Evolutionary conservation across 2,888 invertebrate genomes (phyloP), one percentile per base, ranked within the genome.

Genomic region (Rhingia campestris): DNA sequence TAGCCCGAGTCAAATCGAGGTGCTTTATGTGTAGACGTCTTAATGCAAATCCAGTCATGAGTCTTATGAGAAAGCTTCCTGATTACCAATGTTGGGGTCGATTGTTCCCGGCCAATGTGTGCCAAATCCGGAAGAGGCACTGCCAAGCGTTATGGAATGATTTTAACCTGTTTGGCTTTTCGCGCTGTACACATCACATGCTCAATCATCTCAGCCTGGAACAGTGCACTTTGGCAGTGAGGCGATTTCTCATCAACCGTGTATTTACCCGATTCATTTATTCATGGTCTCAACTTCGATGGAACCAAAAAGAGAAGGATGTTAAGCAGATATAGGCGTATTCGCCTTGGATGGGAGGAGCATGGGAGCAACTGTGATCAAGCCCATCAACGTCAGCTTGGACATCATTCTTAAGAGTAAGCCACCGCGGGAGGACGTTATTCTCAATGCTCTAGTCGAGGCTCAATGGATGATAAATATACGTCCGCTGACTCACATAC

Each of bases 91-190:
- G n/a, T n/a, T n/a, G n/a, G n/a, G 22, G 22, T 22, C 22, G 22
- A 22, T 22, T 22, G 22, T 22, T 22, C 2, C 22, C 1, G 22
- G 22, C 22, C 22, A 22, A 22, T 22, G 22, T 22, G 22, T 2
- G 22, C 2, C 22, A 22, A 22, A 22, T 22, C 2, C 22, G 22
- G 22, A 2, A 47, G 54, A 39, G 43, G 63, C 4, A 45, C 63
- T 2, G 54, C 30, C 0, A 73, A 73, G 6, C n/a, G 73, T 6
- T 73, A 63, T 30, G 73, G 63, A 0, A 72, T 73, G 53, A 63
- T 63, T 10, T 73, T 73, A 10, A 63, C 45, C n/a, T 54, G 73
- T 5, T 10, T 61, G 47, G 53, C n/a, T n/a, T n/a, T n/a, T n/a
- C n/a, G n/a, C n/a, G n/a, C n/a, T n/a, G n/a, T n/a, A n/a, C 61